phyloP scores from a whole-genome alignment of 2,888 invertebrate genomes.

The Lamproptera curius region DNA sequence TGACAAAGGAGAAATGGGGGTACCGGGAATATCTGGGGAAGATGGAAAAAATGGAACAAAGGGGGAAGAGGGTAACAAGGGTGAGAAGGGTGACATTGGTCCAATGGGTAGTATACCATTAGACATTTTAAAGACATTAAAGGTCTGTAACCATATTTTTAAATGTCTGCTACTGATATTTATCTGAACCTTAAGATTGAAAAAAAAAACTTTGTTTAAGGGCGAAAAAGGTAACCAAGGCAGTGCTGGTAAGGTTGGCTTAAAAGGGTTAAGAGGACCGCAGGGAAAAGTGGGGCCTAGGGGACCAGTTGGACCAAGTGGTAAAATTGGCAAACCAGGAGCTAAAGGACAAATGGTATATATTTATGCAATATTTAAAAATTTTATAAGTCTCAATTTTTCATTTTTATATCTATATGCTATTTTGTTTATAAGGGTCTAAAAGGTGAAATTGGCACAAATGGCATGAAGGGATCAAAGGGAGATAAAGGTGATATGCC shows the following conservation, averaged over 20 bases:
- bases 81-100: slow-evolving; percentile 84
- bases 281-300: slow-evolving; percentile 50
- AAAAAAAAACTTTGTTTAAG: slow-evolving; percentile 25
- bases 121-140: slow-evolving; percentile 28
- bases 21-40: slow-evolving; percentile 41
- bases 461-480: slow-evolving; percentile 50
- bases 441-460: slow-evolving; percentile 47
- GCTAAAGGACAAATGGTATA: slow-evolving; percentile 21
- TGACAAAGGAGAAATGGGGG: slow-evolving; percentile 81
- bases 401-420: not conserved
- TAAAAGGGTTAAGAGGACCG: slow-evolving; percentile 64
- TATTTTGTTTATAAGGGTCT: slow-evolving; percentile 49
- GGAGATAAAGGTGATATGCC: slow-evolving; percentile 42
- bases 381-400: not conserved
- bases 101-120: slow-evolving; percentile 48
- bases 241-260: slow-evolving; percentile 77
- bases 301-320: slow-evolving; percentile 65
- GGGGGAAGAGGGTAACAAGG: slow-evolving; percentile 80
- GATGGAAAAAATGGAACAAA: slow-evolving; percentile 59
- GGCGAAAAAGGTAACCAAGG: slow-evolving; percentile 47
- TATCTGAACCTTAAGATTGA: too few species aligned
- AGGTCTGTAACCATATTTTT: too few species aligned
- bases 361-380: not conserved
- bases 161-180: too few species aligned
- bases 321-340: slow-evolving; percentile 62